Conservation (phyloP, 1,140 invertebrate genomes). For the Palaemon carinicauda region DNA sequence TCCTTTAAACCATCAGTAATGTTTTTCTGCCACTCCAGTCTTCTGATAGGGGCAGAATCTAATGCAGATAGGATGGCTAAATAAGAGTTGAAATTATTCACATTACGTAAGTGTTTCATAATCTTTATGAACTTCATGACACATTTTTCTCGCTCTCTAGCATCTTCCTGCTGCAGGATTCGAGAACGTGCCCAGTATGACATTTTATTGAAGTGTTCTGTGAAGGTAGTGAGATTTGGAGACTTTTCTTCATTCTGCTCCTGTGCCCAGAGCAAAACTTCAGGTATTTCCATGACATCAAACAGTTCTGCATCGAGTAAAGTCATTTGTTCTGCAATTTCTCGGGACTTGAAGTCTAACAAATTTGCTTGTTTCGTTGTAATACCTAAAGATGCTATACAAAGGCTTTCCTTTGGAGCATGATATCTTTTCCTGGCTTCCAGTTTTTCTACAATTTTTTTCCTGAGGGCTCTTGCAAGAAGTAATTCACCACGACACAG, state of each 20-base stretch:
- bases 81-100: constrained; percentile 99
- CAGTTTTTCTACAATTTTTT: constrained; percentile 91
- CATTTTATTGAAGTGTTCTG: constrained; percentile 99
- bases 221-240: constrained; percentile 95
- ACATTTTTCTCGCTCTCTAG: constrained; percentile 88
- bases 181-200: constrained; percentile 82
- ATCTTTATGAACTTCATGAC: constrained; percentile 98
- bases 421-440: constrained; percentile 72
- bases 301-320: constrained; percentile 94
- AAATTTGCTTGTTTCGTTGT: constrained; percentile 67
- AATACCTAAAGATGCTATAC: neutral
- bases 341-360: constrained; percentile 91
- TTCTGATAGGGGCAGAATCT: constrained; percentile 85
- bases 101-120: constrained; percentile 95
- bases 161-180: constrained; percentile 58
- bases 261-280: constrained; percentile 92
- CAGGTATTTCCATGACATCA: constrained; percentile 93
- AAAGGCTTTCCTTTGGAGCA: constrained; percentile 22
- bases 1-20: constrained; percentile 93
- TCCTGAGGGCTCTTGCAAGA: constrained; percentile 86
- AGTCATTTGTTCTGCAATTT: constrained; percentile 98
- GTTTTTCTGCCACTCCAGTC: constrained; percentile 86
- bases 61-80: constrained; percentile 94
- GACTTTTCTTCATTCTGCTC: constrained; percentile 97
- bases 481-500: constrained; percentile 84